phyloP scores from a whole-genome alignment of 1,140 invertebrate species.

The Drosophila mojavensis region DNA sequence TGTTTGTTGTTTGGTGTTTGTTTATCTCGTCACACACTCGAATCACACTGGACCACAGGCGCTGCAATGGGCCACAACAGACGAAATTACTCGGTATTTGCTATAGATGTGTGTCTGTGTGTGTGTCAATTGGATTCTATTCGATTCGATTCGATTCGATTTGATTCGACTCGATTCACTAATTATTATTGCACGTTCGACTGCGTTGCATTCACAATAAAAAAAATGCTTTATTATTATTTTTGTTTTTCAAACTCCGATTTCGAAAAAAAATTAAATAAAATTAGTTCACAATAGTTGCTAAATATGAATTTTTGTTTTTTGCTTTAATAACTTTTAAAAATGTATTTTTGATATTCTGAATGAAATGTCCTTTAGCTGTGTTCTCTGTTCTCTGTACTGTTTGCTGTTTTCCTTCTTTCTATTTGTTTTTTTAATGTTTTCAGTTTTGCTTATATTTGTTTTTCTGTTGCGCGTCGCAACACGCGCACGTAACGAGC shows the following conservation, averaged over 20 bases:
- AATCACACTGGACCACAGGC: slow-evolving; percentile 1
- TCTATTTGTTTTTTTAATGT: slow-evolving; percentile 18
- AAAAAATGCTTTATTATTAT: no score
- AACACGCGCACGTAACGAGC: slow-evolving; percentile 83
- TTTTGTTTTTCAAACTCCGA: not conserved
- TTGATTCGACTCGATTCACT: not conserved
- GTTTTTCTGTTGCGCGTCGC: slow-evolving; percentile 69
- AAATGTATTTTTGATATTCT: no score
- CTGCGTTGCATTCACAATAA: not conserved
- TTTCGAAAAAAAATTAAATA: no score
- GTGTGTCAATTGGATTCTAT: no score
- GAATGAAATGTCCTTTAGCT: no score
- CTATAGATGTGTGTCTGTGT: no score
- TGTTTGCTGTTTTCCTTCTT: slow-evolving; percentile 15
- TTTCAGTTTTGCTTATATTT: slow-evolving; percentile 29
- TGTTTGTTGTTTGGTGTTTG: no score
- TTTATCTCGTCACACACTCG: not conserved
- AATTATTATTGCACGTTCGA: not conserved
- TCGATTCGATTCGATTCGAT: not conserved
- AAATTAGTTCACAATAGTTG: no score
- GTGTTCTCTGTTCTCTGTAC: not conserved
- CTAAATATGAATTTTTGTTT: not conserved
- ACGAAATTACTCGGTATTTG: not conserved
- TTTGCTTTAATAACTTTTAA: not conserved
- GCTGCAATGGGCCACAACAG: not conserved